Conservation (phyloP, 2,888 invertebrate genomes). For the Dendrolimus houi region DNA sequence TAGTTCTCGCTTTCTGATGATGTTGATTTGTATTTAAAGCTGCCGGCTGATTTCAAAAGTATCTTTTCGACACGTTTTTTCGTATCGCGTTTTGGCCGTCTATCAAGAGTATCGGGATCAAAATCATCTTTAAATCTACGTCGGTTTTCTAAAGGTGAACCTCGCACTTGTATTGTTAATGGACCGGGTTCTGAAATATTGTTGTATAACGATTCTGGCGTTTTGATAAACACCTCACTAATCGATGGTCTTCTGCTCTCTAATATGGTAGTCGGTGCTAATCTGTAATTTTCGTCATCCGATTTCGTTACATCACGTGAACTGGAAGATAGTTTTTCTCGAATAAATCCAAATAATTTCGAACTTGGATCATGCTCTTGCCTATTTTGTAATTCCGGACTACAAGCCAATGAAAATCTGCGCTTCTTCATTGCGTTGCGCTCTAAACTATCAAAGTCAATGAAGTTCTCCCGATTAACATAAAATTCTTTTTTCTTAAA, state of each 20-base stretch:
- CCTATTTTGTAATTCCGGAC: conserved; percentile 59
- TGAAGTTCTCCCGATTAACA: conserved; percentile 29
- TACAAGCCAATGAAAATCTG: conserved; percentile 57
- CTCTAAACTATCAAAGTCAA: conserved; percentile 60
- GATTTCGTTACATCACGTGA: conserved; percentile 57
- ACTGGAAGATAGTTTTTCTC: conserved; percentile 50
- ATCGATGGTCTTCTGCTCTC: conserved; percentile 62
- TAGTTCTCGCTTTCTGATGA: conserved; percentile 36
- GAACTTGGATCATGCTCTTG: conserved; percentile 30
- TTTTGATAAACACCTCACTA: conserved; percentile 83
- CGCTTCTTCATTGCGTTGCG: conserved; percentile 42
- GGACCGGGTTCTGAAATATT: conserved; percentile 81
- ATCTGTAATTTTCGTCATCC: conserved; percentile 25
- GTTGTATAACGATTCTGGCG: conserved; percentile 69
- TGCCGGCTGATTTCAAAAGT: conserved; percentile 81
- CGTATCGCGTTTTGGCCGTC: conserved; percentile 76
- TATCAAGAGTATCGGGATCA: conserved; percentile 90
- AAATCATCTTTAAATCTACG: conserved; percentile 84
- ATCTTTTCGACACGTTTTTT: conserved; percentile 67
- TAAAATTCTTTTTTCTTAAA: conserved; percentile 34
- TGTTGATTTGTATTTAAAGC: conserved; percentile 78
- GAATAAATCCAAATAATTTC: conserved; percentile 30
- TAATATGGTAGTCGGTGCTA: conserved; percentile 12
- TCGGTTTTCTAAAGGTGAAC: conserved; percentile 80
- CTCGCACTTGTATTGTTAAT: conserved; percentile 88